Percentiles rank a stretch among this genome's conserved stretches.
These are phyloP conservation scores for Mallateleia sp. DNA, from an alignment of 2,888 invertebrate species.

Conservation along the genomic window DNA sequence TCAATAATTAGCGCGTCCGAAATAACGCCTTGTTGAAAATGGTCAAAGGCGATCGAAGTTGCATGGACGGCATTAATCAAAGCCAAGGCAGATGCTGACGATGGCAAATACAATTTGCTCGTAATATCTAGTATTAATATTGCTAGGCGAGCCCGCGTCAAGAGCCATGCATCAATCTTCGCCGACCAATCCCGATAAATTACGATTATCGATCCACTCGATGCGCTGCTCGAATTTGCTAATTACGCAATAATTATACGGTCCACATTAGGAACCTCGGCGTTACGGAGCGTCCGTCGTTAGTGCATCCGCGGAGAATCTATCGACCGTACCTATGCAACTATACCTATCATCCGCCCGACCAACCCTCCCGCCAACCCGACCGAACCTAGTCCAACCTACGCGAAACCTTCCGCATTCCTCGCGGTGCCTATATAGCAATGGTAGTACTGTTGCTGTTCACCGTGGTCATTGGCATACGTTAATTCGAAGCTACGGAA, in stretches of 20 bases:
- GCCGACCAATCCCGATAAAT: slow-evolving; percentile 86
- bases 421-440: slow-evolving; percentile 64
- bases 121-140: slow-evolving; percentile 68
- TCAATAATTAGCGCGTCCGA: slow-evolving; percentile 23
- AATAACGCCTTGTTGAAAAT: slow-evolving; percentile 22
- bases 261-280: slow-evolving; percentile 85
- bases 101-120: slow-evolving; percentile 77
- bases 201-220: slow-evolving; percentile 80
- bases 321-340: slow-evolving; percentile 76
- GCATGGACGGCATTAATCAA: slow-evolving; percentile 54
- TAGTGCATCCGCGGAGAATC: slow-evolving; percentile 66
- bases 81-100: slow-evolving; percentile 61
- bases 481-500: not conserved
- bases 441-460: slow-evolving; percentile 55
- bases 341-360: slow-evolving; percentile 56
- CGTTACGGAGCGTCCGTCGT: slow-evolving; percentile 48
- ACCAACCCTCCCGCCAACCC: slow-evolving; percentile 38
- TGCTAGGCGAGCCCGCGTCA: slow-evolving; percentile 71
- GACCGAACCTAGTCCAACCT: slow-evolving; percentile 43
- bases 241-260: slow-evolving; percentile 88
- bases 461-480: slow-evolving; percentile 24
- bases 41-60: slow-evolving; percentile 42
- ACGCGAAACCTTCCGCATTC: slow-evolving; percentile 34
- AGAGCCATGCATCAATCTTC: slow-evolving; percentile 85
- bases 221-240: slow-evolving; percentile 87